Base-by-base conservation (phyloP, 2,888 invertebrate genomes). In the Saturnia pavonia region DNA sequence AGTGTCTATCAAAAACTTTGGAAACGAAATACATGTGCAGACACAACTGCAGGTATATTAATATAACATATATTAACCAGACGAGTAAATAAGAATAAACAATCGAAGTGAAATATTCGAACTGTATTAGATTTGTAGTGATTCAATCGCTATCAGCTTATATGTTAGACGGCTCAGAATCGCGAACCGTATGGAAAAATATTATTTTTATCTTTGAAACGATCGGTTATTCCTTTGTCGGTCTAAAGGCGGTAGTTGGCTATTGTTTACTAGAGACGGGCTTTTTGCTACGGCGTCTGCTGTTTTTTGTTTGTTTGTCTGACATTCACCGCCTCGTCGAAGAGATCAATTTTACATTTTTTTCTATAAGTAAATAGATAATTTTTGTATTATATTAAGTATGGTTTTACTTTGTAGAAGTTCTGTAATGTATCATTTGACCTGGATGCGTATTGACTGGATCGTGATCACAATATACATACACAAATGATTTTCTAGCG, bases 181-280 rank as follows among this genome's bases (percentile, higher is more conserved):
- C 77, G 81, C 82, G 78, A 80, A 82, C 82, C 79, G 82, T 87
- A 86, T 88, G 86, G n/a, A 87, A 90, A 89, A 91, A 92, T 91
- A 92, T 90, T 88, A 91, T 90, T 80, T 43, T 90, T 91, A 90
- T 91, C 89, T 88, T 78, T 82, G 80, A 80, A 82, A 79, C 85
- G 84, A 90, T 90, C 90, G 81, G 83, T 80, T 82, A 83, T 82
- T 83, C 86, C 87, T 89, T 91, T 90, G 91, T 90, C 86, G 88
- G 87, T 40, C 40, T 72, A 74, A 77, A 80, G 76, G 75, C 78
- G 76, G 78, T 74, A 79, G 76, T 75, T 77, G 25, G 75, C 80
- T 83, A 85, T 88, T 89, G 86, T 89, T 86, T 81, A 78, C 75
- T 74, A 76, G 83, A 86, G 86, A 85, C 85, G 69, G 71, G 70